Base-by-base conservation (phyloP, 37 sponge, comb jelly and placozoan genomes). In the Ianthella basta region DNA sequence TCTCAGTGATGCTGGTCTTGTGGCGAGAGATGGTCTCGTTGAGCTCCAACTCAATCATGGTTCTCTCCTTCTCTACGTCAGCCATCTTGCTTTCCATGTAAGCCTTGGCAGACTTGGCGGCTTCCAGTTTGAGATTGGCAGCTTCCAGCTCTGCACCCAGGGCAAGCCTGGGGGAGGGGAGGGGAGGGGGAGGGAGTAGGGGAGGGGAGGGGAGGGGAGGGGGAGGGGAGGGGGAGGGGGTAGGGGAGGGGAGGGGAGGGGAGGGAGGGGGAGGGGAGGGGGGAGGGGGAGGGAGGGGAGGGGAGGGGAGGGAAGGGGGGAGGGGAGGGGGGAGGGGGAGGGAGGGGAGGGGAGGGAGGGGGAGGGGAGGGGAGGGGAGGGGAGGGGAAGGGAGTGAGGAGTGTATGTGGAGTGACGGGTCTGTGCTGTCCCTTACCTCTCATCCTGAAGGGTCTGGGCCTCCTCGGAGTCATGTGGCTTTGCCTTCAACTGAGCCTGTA, bases 41-140 rank as follows among this genome's bases (percentile, higher is more conserved):
- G 24, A 94, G 89, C 38, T 91, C 88, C 79, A 96, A 72, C 79
- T 96, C 97, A 20, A 93, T 86, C 88, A 96, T 91, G 79, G 81
- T 89, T 82, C 93, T 91, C 61, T 96, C 92, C 16, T 86, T 82
- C 82, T 96, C 97, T 57, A 93, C 60, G 56, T 93, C 94, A 30
- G 77, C 55, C 70, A 92, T 77, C 50, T 89, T 83, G 32, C 80
- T 33, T 30, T 88, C 89, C 44, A 85, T 74, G 20, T 69, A 54
- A 0, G 89, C 72, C 83, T 85, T 88, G 36, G 67, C 80, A 53
- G 82, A 59, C 37, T 77, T 77, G 66, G 72, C 83, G 5, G 65
- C 80, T 59, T 85, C 86, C 55, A 92, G 80, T 69, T 86, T 80
- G 14, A 33, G 56, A 4, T 72, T 80, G 29, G 84, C 61, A 36